Conservation (phyloP, 2,888 invertebrate species). For the Xanthorhoe spadicearia region DNA sequence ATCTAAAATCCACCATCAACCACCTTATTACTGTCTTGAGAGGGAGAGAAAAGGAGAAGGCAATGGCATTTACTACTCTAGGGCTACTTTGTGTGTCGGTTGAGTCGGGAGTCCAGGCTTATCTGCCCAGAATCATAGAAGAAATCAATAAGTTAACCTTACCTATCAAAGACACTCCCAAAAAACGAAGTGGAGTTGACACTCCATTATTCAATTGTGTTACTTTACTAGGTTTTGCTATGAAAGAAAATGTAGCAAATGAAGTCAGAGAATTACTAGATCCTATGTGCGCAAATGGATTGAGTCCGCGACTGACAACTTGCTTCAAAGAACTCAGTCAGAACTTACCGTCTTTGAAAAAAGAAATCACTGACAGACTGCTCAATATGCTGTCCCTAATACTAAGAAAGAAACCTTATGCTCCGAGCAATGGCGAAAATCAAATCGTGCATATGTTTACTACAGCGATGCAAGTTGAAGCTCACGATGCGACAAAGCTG, state of each 20-base stretch:
- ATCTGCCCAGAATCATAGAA: slow-evolving; percentile 92
- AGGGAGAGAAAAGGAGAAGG: slow-evolving; percentile 93
- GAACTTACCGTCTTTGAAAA: slow-evolving; percentile 94
- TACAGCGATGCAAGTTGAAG: slow-evolving; percentile 79
- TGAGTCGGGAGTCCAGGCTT: slow-evolving; percentile 90
- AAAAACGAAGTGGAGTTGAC: slow-evolving; percentile 90
- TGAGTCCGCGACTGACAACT: slow-evolving; percentile 95
- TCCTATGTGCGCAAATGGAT: slow-evolving; percentile 95
- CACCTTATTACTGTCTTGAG: slow-evolving; percentile 91
- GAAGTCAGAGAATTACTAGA: slow-evolving; percentile 94
- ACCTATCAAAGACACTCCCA: slow-evolving; percentile 91
- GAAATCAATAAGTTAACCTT: slow-evolving; percentile 89
- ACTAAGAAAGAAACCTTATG: slow-evolving; percentile 93
- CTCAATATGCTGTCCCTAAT: slow-evolving; percentile 95
- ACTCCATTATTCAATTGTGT: slow-evolving; percentile 97
- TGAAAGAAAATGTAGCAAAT: slow-evolving; percentile 90
- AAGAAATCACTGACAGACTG: slow-evolving; percentile 96
- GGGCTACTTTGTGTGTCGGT: slow-evolving; percentile 97
- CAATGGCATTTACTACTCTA: slow-evolving; percentile 94
- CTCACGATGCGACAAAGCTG: slow-evolving; percentile 92
- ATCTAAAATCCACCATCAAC: slow-evolving; percentile 90
- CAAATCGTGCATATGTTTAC: slow-evolving; percentile 73
- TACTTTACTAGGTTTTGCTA: slow-evolving; percentile 95
- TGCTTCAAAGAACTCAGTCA: slow-evolving; percentile 95
- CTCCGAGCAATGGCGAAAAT: slow-evolving; percentile 84